Percentiles rank a stretch among this genome's conserved stretches.
These are phyloP conservation scores for Megaceryle maxima DNA, from an alignment of 2,113 vertebrate species.

Conservation along the genomic window DNA sequence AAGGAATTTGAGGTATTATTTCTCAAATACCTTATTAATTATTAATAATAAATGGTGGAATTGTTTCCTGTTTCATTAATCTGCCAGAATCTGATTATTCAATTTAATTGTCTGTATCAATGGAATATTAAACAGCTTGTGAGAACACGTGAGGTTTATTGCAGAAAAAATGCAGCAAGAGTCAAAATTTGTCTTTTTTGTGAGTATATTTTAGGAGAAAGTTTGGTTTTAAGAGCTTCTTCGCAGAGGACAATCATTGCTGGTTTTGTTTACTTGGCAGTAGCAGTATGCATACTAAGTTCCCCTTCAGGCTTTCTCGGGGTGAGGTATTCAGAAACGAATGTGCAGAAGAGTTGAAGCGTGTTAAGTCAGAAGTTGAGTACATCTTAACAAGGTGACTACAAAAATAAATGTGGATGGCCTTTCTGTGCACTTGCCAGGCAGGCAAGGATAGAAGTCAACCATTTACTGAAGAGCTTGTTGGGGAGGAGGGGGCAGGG, in stretches of 20 bases:
- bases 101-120: background rate
- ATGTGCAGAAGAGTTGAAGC: background rate
- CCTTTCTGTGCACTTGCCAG: constrained; percentile 1
- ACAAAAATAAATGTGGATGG: constrained; percentile 24
- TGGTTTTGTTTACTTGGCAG: background rate
- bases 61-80: constrained; percentile 17
- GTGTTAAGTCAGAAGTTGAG: constrained; percentile 22
- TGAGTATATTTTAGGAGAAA: background rate
- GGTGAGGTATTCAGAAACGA: background rate
- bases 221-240: background rate
- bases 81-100: background rate
- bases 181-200: background rate
- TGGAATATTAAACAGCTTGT: background rate
- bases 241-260: background rate
- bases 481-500: background rate
- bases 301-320: background rate
- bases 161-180: background rate
- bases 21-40: background rate
- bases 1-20: background rate
- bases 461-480: background rate
- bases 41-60: background rate
- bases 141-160: background rate
- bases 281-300: background rate
- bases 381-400: background rate
- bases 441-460: background rate